Conservation (phyloP, 2,888 invertebrate genomes). For the Nasonovia ribisnigri region DNA sequence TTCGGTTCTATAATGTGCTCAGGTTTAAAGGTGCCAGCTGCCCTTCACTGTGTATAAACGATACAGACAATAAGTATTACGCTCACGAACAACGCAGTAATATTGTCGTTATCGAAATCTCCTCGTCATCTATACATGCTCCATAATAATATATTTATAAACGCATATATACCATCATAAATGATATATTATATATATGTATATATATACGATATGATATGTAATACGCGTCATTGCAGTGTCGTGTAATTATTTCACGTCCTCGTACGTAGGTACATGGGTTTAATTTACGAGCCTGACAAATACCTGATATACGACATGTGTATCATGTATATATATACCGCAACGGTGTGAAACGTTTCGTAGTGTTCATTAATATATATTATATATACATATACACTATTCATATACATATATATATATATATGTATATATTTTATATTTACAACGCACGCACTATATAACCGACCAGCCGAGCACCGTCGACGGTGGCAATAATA, state of each 20-base stretch:
- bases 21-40: neutral
- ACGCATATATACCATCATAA: neutral
- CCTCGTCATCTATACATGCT: neutral
- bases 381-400: too few relatives aligned
- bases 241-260: neutral
- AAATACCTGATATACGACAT: neutral
- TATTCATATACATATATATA: neutral
- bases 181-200: neutral
- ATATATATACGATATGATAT: too few relatives aligned
- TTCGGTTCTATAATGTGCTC: neutral
- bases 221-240: neutral
- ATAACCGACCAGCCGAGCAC: neutral
- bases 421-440: neutral
- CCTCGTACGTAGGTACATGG: neutral
- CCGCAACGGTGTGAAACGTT: neutral
- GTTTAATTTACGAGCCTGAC: neutral
- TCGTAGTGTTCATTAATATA: neutral
- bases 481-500: constrained; percentile 5
- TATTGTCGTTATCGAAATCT: neutral
- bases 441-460: neutral
- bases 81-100: neutral
- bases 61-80: neutral
- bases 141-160: neutral
- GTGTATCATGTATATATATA: neutral
- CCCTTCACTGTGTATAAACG: neutral